Evolutionary conservation across 2,797 vertebrate species (phyloP).

Genomic region (Diceros bicornis): DNA sequence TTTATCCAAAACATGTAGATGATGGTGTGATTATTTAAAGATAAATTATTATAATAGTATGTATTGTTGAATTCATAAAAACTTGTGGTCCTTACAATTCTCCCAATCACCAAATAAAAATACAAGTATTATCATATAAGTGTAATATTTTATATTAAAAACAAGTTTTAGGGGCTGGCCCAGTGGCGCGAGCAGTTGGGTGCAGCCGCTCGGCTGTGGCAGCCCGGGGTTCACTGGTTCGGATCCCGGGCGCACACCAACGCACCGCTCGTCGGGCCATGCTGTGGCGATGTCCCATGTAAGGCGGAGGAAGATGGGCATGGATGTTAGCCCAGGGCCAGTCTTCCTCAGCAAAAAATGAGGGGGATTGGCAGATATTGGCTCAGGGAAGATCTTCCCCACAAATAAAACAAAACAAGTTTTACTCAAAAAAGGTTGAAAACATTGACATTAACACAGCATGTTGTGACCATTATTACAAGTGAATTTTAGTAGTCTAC

Average conservation of each 20-base stretch:
- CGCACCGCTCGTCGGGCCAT: too few relatives aligned
- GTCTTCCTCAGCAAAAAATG: too few relatives aligned
- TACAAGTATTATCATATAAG: not conserved
- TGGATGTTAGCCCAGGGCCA: too few relatives aligned
- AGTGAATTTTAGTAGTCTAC: not conserved
- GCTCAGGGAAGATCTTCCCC: too few relatives aligned
- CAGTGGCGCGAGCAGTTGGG: too few relatives aligned
- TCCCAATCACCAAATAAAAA: conserved; percentile 11
- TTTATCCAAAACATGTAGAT: not conserved
- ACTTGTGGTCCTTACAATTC: not conserved
- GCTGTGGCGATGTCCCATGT: too few relatives aligned
- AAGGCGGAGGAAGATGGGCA: too few relatives aligned
- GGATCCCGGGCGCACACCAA: too few relatives aligned
- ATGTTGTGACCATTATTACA: not conserved
- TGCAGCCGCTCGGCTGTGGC: too few relatives aligned
- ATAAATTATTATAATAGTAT: not conserved
- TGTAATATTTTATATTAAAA: conserved; percentile 8
- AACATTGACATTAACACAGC: not conserved
- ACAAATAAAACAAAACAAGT: not conserved
- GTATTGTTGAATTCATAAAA: not conserved
- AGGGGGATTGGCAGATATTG: too few relatives aligned
- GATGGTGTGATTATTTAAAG: not conserved
- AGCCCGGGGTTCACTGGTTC: too few relatives aligned
- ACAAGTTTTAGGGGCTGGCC: not conserved
- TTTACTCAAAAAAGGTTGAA: conserved; percentile 12